Conservation (phyloP, 2,113 vertebrate genomes). For the Colistium nudipinnis region DNA sequence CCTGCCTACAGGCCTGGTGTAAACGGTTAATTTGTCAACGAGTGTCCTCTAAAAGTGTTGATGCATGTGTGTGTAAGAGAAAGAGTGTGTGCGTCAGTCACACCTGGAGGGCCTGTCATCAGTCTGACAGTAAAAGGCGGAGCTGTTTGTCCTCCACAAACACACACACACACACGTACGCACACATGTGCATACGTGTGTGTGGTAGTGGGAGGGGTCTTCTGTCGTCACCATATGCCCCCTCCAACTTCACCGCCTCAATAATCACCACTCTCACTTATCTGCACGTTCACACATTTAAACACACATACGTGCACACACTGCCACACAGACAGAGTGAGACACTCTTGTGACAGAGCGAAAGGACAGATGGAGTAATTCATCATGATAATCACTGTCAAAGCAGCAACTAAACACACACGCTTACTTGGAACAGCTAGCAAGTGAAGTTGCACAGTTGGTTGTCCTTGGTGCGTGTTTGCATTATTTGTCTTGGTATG, state of each 20-base stretch:
- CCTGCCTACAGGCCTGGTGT: no score
- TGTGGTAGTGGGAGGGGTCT: constrained; percentile 51
- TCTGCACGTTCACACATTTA: constrained; percentile 33
- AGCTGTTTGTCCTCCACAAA: constrained; percentile 68
- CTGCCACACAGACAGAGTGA: constrained; percentile 42
- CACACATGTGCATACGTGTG: constrained; percentile 1
- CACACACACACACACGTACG: not conserved
- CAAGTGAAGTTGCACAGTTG: not conserved
- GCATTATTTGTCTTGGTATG: no score
- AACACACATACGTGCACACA: not conserved
- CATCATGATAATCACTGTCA: constrained; percentile 24
- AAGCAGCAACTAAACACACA: constrained; percentile 27
- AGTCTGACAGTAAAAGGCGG: constrained; percentile 46
- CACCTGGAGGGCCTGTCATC: constrained; percentile 51
- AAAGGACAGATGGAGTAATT: constrained; percentile 55
- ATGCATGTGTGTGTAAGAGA: constrained; percentile 12
- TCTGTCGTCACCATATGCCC: constrained; percentile 78
- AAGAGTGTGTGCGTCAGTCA: constrained; percentile 13
- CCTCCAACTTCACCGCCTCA: constrained; percentile 73
- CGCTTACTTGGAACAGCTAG: no score
- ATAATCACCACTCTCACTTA: constrained; percentile 77
- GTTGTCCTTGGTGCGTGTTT: not conserved
- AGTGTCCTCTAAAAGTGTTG: constrained; percentile 7
- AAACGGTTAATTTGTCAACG: not conserved
- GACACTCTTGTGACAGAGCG: constrained; percentile 55